Base-by-base conservation (phyloP, 2,113 vertebrate genomes). In the Antigone vipio region DNA sequence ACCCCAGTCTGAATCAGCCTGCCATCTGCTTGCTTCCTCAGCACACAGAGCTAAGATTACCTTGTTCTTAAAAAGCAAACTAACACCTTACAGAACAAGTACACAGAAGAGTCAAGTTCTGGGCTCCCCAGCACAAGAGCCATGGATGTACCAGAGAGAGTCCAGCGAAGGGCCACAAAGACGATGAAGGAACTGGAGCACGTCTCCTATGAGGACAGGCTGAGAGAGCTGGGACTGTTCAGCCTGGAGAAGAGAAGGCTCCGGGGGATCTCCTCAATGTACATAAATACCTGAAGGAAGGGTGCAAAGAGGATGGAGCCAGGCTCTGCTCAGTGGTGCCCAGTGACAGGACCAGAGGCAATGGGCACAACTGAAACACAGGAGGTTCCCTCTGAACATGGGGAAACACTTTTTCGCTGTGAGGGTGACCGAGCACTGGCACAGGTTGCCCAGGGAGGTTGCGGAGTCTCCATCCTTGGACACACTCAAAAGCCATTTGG, bases 351-450 rank as follows among this genome's bases (percentile, higher is more conserved):
- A 22, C 49, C 29, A 56, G n/a, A 63, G 15, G 32, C 19, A 34
- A 3, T 0, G 1, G 19, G 73, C 64, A 90, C 26, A 69, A 17
- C 1, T 23, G 20, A 69, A 81, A 8, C 38, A 35, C 1, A 2
- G 1, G 23, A 82, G 11, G 27, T 0, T 71, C 1, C 34, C 71
- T 67, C 62, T 80, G 30, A 68, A 49, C 35, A 21, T 53, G 14
- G 34, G 47, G 34, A 9, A 55, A 26, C 45, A 11, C 1, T 47
- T 49, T 29, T 2, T 18, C 44, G 60, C 32, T 38, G 14, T 47
- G 45, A 64, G 9, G 5, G 13, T 80, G n/a, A 44, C 20, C 0
- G 0, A 69, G 40, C 66, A 19, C 50, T 10, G 15, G 45, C 32
- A 75, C 50, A n/a, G 30, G 27, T 4, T 81, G 3, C 26, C 27